phyloP scores from a whole-genome alignment of 2,797 vertebrate genomes.

The Sebastes alutus region DNA sequence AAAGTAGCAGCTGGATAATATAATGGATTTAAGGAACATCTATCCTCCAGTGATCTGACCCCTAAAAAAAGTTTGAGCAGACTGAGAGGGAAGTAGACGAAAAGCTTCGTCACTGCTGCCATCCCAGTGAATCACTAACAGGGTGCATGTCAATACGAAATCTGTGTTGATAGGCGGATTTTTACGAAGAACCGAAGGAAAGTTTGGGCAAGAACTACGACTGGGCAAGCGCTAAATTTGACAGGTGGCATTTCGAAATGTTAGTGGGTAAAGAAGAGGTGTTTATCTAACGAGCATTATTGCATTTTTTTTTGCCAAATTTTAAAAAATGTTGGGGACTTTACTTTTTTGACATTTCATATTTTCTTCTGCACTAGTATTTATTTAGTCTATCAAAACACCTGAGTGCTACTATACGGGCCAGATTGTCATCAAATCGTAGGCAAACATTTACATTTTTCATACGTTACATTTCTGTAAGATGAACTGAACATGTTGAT shows the following conservation, averaged over 20 bases:
- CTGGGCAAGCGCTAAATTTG: background rate
- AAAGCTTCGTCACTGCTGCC: background rate
- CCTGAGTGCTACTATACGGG: background rate
- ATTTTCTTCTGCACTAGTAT: background rate
- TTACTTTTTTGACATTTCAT: background rate
- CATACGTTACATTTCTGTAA: background rate
- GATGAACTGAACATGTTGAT: background rate
- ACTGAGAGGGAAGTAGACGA: background rate
- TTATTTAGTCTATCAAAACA: background rate
- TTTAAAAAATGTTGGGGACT: background rate
- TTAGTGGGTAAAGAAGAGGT: background rate
- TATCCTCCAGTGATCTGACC: slow-evolving; percentile 36
- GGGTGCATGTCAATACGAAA: background rate
- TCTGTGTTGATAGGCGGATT: background rate
- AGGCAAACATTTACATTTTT: too few relatives aligned
- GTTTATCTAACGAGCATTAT: background rate
- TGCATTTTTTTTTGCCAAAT: background rate
- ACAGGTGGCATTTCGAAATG: background rate
- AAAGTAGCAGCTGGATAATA: slow-evolving; percentile 39
- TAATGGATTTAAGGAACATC: slow-evolving; percentile 29
- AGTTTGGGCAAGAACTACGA: background rate
- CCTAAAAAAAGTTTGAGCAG: slow-evolving; percentile 21
- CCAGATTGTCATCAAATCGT: background rate
- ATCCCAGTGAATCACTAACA: background rate
- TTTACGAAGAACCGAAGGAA: background rate